Conservation (phyloP, 2,888 invertebrate species). For the Amiota minor region DNA sequence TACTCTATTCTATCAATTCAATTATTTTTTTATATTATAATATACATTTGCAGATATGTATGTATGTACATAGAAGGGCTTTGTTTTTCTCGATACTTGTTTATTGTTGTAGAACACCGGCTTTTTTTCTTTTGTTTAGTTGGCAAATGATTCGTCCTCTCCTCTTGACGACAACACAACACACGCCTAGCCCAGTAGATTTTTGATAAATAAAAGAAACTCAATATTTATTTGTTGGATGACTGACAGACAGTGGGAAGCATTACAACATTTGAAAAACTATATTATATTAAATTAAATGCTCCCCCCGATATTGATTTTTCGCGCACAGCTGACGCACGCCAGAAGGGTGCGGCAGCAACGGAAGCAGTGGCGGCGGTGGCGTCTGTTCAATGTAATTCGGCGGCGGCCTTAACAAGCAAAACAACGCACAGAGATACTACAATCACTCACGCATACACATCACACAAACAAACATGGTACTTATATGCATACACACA, state of each 20-base stretch:
- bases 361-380: not conserved
- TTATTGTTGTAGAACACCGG: slow-evolving; percentile 61
- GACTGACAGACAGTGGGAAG: too few relatives aligned
- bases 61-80: too few relatives aligned
- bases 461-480: slow-evolving; percentile 41
- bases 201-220: too few relatives aligned
- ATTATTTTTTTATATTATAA: slow-evolving; percentile 31
- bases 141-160: slow-evolving; percentile 32
- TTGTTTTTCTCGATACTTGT: not conserved
- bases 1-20: slow-evolving; percentile 2
- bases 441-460: slow-evolving; percentile 22
- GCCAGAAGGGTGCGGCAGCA: not conserved
- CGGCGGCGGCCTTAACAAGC: slow-evolving; percentile 34
- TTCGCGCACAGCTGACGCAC: slow-evolving; percentile 33
- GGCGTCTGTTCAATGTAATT: slow-evolving; percentile 31
- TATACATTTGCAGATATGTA: too few relatives aligned
- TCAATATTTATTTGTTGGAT: too few relatives aligned
- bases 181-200: not conserved
- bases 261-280: too few relatives aligned
- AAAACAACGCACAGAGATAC: slow-evolving; percentile 16
- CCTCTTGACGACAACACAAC: not conserved
- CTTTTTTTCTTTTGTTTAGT: slow-evolving; percentile 60
- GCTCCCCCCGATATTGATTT: slow-evolving; percentile 21
- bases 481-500: slow-evolving; percentile 20
- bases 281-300: not conserved